Evolutionary conservation across 2,888 invertebrate genomes (phyloP), one percentile per base, ranked within the genome.

Genomic region (Plebejus argus): DNA sequence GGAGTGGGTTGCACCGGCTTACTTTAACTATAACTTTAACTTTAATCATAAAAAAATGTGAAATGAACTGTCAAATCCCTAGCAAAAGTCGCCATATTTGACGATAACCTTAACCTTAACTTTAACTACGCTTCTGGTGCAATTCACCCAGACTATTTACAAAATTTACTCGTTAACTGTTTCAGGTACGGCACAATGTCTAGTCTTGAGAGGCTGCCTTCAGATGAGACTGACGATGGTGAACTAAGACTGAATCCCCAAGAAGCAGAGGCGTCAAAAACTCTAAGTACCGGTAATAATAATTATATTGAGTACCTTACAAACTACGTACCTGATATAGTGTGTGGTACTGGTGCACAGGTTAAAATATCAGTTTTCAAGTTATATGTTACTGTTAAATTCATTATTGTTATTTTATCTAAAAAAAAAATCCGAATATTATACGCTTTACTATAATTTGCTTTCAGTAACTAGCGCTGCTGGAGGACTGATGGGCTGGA

Each of bases 401-500:
- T 39, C 39, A 45, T 45, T 45, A 10, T 39, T 39, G 10, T 39
- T 10, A 39, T 3, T 10, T 39, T 39, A 10, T 45, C 45, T 3
- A 45, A 10, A 45, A 12, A 3, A 12, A 45, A 45, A 45, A 10
- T 45, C 45, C 10, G 45, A 45, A 45, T 10, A 45, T 10, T 10
- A 0, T 20, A 53, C 8, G n/a, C n/a, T 58, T 20, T 2, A 20
- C n/a, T 20, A 7, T 8, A 58, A 58, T 56, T 39, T 76, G 56
- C 80, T 80, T 81, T 5, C 80, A 89, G 90, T 87, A 28, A 84
- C 87, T 70, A 90, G 91, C 78, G 88, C 91, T 5, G 86, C 94
- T 7, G 94, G 95, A 28, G 95, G 95, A 10, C 92, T 96, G 8
- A 94, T 95, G 90, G 96, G 96, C 18, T 98, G 97, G 97, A 97